Conservation (phyloP, 2,888 invertebrate species). For the Rhamnusium bicolor region DNA sequence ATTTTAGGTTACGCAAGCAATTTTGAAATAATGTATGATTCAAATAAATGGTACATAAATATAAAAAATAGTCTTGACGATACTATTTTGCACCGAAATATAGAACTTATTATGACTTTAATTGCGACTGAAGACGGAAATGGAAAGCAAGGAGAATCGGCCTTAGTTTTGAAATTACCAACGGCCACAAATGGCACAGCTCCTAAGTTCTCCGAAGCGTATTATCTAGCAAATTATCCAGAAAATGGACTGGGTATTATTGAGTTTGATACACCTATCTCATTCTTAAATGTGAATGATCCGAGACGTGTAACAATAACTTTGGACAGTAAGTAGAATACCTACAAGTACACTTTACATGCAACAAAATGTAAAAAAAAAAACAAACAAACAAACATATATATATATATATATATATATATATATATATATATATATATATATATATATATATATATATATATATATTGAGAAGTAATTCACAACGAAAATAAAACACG, state of each 20-base stretch:
- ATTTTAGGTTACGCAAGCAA: conserved; percentile 22
- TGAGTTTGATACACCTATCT: conserved; percentile 4
- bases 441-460: no score
- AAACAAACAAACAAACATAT: background rate
- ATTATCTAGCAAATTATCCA: conserved; percentile 13
- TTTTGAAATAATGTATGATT: conserved; percentile 32
- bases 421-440: no score
- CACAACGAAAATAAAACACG: no score
- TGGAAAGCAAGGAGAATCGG: background rate
- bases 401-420: no score
- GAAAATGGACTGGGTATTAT: conserved; percentile 2
- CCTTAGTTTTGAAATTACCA: conserved; percentile 12
- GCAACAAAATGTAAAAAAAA: no score
- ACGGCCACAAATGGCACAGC: background rate
- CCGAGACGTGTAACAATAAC: background rate
- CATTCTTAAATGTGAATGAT: conserved; percentile 2
- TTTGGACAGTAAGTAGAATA: conserved; percentile 16
- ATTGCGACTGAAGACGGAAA: conserved; percentile 15
- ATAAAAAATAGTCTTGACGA: conserved; percentile 15
- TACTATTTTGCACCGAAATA: background rate
- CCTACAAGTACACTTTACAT: background rate
- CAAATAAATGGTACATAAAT: background rate
- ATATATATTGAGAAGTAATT: no score
- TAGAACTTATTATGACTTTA: conserved; percentile 29
- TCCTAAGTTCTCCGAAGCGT: conserved; percentile 2